phyloP scores from a whole-genome alignment of 2,797 vertebrate genomes.

The Notoglanidium macrostoma region DNA sequence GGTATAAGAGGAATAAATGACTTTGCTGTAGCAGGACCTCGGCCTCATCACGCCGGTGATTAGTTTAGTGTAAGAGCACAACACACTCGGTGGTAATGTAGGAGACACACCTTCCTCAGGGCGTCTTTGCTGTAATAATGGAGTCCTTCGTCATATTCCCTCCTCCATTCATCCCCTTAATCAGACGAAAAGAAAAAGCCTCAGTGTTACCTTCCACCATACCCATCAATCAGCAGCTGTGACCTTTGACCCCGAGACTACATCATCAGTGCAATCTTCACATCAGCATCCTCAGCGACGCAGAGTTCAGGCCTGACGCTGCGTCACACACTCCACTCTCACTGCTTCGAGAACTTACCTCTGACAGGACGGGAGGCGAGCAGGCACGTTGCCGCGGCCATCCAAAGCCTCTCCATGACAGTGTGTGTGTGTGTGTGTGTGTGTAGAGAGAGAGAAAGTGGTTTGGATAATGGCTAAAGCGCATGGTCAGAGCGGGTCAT shows the following conservation, averaged over 20 bases:
- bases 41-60: not conserved
- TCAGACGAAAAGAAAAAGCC: not conserved
- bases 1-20: not conserved
- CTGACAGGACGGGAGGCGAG: slow-evolving; percentile 70
- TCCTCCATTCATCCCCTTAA: slow-evolving; percentile 76
- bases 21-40: not conserved
- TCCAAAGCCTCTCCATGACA: slow-evolving; percentile 76
- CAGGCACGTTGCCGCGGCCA: slow-evolving; percentile 73
- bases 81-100: not conserved
- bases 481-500: slow-evolving; percentile 58
- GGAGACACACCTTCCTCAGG: slow-evolving; percentile 69
- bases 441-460: not conserved
- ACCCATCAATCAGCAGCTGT: not conserved
- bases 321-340: slow-evolving; percentile 46
- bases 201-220: not conserved
- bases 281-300: not conserved
- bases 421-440: slow-evolving; percentile 42
- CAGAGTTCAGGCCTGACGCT: not conserved
- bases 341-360: slow-evolving; percentile 78
- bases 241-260: not conserved
- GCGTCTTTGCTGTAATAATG: slow-evolving; percentile 72
- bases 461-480: slow-evolving; percentile 45
- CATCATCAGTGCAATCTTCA: not conserved
- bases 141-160: slow-evolving; percentile 75
- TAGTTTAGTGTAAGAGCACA: not conserved